Conservation (phyloP, 2,113 vertebrate genomes). For the Trochalopteron elliotii region DNA sequence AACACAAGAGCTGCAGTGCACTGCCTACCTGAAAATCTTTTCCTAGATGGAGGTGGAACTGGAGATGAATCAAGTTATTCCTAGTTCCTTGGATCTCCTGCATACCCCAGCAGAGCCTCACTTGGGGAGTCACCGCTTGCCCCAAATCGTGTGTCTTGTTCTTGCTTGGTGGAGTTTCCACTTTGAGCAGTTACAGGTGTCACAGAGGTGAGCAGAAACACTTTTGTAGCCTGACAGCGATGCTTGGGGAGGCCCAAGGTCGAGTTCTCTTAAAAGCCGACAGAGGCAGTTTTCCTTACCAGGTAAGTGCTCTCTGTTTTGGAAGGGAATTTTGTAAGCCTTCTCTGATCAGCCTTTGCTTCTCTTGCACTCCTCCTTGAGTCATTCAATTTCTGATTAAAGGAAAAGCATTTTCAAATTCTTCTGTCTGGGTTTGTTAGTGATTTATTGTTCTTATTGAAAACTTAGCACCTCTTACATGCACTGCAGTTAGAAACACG, state of each 20-base stretch:
- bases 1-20: background rate
- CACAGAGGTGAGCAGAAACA: background rate
- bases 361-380: fast-evolving
- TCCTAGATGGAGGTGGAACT: background rate
- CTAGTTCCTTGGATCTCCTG: background rate
- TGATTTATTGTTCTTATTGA: background rate
- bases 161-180: background rate
- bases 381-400: background rate
- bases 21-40: background rate
- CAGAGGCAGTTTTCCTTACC: background rate
- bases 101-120: background rate
- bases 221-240: background rate
- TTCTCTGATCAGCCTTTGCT: background rate
- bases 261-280: background rate
- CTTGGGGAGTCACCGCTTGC: fast-evolving
- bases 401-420: background rate
- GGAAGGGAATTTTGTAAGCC: background rate
- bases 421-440: background rate
- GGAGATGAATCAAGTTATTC: background rate
- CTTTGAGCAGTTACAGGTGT: background rate
- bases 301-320: background rate
- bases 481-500: background rate
- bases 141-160: fast-evolving
- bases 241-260: background rate
- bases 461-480: background rate